Evolutionary conservation across 1,140 invertebrate species (phyloP).

Genomic region (Sipha flava): DNA sequence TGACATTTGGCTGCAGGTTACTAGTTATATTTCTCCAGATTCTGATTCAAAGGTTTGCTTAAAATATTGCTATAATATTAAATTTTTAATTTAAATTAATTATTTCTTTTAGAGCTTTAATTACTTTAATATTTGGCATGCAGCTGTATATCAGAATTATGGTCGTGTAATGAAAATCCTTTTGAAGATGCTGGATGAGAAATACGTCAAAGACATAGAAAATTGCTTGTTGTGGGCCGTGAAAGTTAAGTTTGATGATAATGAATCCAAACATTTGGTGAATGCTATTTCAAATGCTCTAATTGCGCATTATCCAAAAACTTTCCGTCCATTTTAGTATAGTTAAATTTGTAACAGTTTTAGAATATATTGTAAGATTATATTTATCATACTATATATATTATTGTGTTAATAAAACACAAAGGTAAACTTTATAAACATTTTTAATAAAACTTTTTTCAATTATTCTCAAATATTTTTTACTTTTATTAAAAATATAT

Average conservation of each 20-base stretch:
- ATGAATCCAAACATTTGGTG: background rate
- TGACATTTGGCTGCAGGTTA: slow-evolving; percentile 48
- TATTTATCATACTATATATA: background rate
- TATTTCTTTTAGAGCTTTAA: slow-evolving; percentile 34
- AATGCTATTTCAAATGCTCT: background rate
- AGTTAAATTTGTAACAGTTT: background rate
- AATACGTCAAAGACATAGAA: slow-evolving; percentile 62
- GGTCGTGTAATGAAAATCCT: slow-evolving; percentile 71
- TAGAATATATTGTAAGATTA: background rate
- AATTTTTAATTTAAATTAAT: slow-evolving; percentile 12
- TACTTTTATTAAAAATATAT: background rate
- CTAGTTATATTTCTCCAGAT: slow-evolving; percentile 10
- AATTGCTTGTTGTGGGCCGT: slow-evolving; percentile 43
- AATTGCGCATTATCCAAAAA: slow-evolving; percentile 19
- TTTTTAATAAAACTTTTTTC: background rate
- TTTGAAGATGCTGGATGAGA: slow-evolving; percentile 68
- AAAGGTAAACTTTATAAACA: background rate
- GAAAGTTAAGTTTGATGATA: background rate
- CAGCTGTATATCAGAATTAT: slow-evolving; percentile 64
- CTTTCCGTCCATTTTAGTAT: slow-evolving; percentile 15
- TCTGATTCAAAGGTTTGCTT: slow-evolving; percentile 31
- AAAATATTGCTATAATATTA: slow-evolving; percentile 34
- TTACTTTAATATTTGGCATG: slow-evolving; percentile 68
- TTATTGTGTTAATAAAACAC: background rate
- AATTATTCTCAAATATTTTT: background rate